A percentile compares a stretch with the other conserved stretches of the same genome.
phyloP scores from a whole-genome alignment of 2,888 invertebrate species.

The Campaea margaritaria region DNA sequence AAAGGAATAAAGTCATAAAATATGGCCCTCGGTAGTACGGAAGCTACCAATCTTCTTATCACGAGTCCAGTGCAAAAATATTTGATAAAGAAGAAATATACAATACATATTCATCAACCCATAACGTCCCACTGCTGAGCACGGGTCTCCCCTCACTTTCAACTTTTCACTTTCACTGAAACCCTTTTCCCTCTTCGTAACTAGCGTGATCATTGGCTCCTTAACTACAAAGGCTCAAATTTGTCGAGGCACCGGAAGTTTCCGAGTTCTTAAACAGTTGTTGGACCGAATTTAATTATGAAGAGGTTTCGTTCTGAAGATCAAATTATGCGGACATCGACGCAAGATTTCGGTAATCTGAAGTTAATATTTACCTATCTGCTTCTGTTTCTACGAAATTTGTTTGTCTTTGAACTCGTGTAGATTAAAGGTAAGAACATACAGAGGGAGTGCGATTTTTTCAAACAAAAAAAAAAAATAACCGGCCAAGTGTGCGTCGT shows the following conservation, averaged over 20 bases:
- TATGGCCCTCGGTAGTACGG: constrained; percentile 5
- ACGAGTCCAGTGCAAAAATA: not conserved
- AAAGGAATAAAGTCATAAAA: constrained; percentile 19
- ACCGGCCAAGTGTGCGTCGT: too few species aligned
- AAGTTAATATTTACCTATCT: not conserved
- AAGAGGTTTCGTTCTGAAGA: constrained; percentile 9
- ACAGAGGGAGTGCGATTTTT: too few species aligned
- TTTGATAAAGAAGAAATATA: too few species aligned
- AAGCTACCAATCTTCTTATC: not conserved
- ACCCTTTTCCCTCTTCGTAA: too few species aligned
- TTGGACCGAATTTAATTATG: constrained; percentile 23
- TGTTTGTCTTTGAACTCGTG: not conserved
- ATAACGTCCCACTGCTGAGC: too few species aligned
- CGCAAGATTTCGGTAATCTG: not conserved
- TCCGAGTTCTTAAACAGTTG: constrained; percentile 15
- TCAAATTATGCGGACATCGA: constrained; percentile 15
- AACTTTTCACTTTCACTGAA: too few species aligned
- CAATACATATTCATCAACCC: too few species aligned
- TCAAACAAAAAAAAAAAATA: too few species aligned
- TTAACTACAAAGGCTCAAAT: constrained; percentile 13
- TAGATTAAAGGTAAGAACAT: too few species aligned
- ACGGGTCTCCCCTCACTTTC: too few species aligned
- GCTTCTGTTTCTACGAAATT: constrained; percentile 1
- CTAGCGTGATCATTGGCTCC: not conserved
- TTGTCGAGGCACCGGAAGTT: constrained; percentile 19